Percentiles rank a stretch among this genome's conserved stretches.
These are phyloP conservation scores for Melanotaenia pygmaea DNA, from an alignment of 2,797 vertebrate genomes.

Conservation along the genomic window DNA sequence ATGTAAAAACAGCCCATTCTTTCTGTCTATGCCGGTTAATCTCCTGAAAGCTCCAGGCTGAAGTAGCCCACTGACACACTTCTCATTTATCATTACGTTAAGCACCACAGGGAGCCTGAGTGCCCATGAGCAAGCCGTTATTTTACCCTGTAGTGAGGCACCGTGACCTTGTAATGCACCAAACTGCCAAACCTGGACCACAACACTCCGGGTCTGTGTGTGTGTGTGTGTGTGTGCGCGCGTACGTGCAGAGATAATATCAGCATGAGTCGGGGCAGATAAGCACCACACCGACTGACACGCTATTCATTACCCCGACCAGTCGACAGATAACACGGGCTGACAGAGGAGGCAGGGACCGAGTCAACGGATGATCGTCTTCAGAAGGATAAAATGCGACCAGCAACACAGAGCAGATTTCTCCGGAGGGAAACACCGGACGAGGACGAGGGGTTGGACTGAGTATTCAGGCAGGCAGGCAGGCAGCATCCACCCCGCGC, in stretches of 20 bases:
- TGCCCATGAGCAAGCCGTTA: conserved; percentile 8
- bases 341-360: background rate
- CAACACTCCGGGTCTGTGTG: background rate
- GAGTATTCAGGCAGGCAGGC: conserved; percentile 17
- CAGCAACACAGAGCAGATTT: background rate
- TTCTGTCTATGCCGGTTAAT: background rate
- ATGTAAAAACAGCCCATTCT: background rate
- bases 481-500: conserved; percentile 19
- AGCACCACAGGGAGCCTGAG: background rate
- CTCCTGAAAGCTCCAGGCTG: conserved; percentile 11
- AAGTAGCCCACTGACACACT: conserved; percentile 43
- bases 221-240: conserved; percentile 8
- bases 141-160: background rate
- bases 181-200: conserved; percentile 37
- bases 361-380: background rate
- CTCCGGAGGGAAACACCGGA: conserved; percentile 31
- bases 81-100: background rate
- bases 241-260: conserved; percentile 30
- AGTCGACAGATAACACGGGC: conserved; percentile 21
- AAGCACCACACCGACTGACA: conserved; percentile 28
- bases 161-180: conserved; percentile 69
- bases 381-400: background rate
- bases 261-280: conserved; percentile 43
- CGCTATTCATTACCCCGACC: conserved; percentile 17
- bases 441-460: background rate